Conservation (phyloP, 1,140 invertebrate genomes). For the Temnothorax curvispinosus region DNA sequence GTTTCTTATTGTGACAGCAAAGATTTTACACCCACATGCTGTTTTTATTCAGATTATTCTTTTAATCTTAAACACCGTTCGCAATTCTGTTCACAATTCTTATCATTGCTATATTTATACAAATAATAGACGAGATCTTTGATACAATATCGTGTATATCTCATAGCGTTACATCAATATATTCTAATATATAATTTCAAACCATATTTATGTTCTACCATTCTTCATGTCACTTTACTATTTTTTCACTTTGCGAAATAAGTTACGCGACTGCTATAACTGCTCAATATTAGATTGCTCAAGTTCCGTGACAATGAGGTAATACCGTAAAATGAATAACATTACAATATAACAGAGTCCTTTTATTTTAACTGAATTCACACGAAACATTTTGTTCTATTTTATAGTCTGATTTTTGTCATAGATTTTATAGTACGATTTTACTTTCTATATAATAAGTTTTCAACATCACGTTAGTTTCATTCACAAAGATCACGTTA, state of each 20-base stretch:
- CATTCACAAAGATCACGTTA: not conserved
- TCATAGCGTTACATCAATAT: not conserved
- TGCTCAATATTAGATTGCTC: conserved; percentile 73
- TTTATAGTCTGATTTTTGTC: conserved; percentile 7
- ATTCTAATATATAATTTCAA: not conserved
- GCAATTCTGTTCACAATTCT: conserved; percentile 24
- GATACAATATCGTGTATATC: not conserved
- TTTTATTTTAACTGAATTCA: not conserved
- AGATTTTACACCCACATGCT: not conserved
- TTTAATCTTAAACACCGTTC: not conserved
- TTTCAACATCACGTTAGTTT: not conserved
- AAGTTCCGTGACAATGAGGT: conserved; percentile 41
- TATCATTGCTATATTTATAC: conserved; percentile 19
- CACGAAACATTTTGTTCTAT: not conserved
- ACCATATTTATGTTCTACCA: not conserved
- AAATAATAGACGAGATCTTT: conserved; percentile 18
- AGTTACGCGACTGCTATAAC: conserved; percentile 34
- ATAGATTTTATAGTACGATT: not conserved
- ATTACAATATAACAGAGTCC: not conserved
- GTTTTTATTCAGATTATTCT: conserved; percentile 1
- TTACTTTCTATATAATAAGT: conserved; percentile 3
- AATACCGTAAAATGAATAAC: conserved; percentile 10
- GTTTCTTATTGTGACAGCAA: not conserved
- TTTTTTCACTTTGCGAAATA: conserved; percentile 22
- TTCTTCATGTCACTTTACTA: not conserved